Base-by-base conservation (phyloP, 2,797 vertebrate genomes). In the Glossophaga mutica region DNA sequence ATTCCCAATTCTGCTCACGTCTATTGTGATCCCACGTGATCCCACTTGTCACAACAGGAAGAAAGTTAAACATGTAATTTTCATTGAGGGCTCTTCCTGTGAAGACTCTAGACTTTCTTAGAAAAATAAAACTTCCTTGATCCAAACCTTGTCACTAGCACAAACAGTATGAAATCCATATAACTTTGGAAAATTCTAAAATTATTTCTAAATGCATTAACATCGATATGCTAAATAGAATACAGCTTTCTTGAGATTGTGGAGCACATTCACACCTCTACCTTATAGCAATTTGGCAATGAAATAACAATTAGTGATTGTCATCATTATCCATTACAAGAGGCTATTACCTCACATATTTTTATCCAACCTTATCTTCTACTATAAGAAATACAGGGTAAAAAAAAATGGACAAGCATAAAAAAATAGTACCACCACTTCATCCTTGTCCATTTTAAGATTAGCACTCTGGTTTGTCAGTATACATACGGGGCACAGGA, bases 1-100 rank as follows among this genome's bases (percentile, higher is more conserved):
- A 90, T 42, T 26, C 59, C 65, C 44, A 39, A 26, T 18, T 90
- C 79, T 57, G 37, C 46, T 91, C 81, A 62, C 39, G 19, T 70
- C 62, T 84, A 44, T 65, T 79, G 12, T 14, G 57, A 34, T 68
- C 84, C 19, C 26, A 46, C 0, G 19, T 39, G 76, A 65, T 59
- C 55, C 42, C 71, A 82, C 48, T 76, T 76, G 42, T 87, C 91
- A 87, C 50, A 71, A 68, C 19, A 95, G 91, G 95, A 95, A 96
- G 46, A 18, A 90, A 87, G 87, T 77, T 68, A 21, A 89, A 86
- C 19, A 39, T 39, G 24, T 24, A 59, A 84, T 78, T 91, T 73
- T 5, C 59, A 46, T 76, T 59, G 37, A 42, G 39, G 34, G 39
- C 24, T 65, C 44, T 90, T 84, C 82, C 71, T 81, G 29, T 82